Percentiles rank a stretch among this genome's conserved stretches.
Evolutionary conservation across 2,113 vertebrate genomes (phyloP).

Genomic region (Rhea pennata): DNA sequence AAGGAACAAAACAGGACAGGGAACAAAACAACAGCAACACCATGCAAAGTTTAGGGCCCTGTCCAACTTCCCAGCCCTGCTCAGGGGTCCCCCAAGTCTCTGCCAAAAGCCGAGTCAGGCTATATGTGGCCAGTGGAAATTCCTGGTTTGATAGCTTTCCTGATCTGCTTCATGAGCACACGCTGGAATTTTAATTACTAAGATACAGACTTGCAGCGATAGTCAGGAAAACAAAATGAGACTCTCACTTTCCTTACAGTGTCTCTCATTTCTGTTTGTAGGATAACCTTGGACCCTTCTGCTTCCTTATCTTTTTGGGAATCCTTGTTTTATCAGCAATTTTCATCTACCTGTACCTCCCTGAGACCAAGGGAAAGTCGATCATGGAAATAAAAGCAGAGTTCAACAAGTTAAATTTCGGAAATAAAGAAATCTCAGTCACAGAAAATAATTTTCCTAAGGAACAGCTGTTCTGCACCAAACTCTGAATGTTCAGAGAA

Average conservation of each 20-base stretch:
- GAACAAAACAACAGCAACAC: neutral
- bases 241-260: neutral
- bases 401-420: slow-evolving; percentile 83
- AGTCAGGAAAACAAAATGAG: neutral
- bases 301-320: slow-evolving; percentile 85
- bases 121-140: neutral
- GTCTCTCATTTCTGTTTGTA: slow-evolving; percentile 48
- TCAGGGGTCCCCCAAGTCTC: neutral
- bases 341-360: slow-evolving; percentile 79
- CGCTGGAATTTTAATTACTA: neutral
- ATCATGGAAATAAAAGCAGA: slow-evolving; percentile 82
- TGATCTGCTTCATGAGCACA: neutral
- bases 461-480: slow-evolving; percentile 42
- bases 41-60: neutral
- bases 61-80: neutral
- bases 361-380: slow-evolving; percentile 82
- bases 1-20: neutral
- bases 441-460: slow-evolving; percentile 34
- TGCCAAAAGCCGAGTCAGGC: neutral
- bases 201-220: neutral
- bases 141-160: neutral
- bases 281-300: slow-evolving; percentile 80
- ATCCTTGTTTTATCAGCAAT: slow-evolving; percentile 70
- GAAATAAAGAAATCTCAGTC: neutral
- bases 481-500: slow-evolving; percentile 20